Evolutionary conservation across 2,888 invertebrate species (phyloP).

Genomic region (Chrysomela aeneicollis): DNA sequence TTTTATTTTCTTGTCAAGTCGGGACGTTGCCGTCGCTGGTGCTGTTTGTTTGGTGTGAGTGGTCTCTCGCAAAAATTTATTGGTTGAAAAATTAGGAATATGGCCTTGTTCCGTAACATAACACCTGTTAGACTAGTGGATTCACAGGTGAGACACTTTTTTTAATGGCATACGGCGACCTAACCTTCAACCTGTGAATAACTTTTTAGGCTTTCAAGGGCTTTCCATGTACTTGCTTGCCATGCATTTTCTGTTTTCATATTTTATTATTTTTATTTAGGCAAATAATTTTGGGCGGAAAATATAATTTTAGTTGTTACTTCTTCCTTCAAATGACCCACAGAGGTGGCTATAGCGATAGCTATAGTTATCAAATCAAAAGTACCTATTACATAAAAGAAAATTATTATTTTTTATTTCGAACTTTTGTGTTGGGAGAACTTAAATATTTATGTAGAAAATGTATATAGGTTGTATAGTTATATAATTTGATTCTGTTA

Average conservation of each 20-base stretch:
- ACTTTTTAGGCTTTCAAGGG: not conserved
- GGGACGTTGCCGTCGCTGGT: slow-evolving; percentile 27
- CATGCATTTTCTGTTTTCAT: too few relatives aligned
- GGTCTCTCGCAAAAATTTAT: slow-evolving; percentile 24
- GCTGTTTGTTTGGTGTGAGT: slow-evolving; percentile 26
- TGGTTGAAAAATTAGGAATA: slow-evolving; percentile 55
- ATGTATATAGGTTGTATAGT: too few relatives aligned
- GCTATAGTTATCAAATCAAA: not conserved
- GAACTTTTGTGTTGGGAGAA: too few relatives aligned
- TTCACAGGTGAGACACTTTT: slow-evolving; percentile 65
- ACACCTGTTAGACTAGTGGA: slow-evolving; percentile 69
- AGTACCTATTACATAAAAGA: not conserved
- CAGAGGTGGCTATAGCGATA: too few relatives aligned
- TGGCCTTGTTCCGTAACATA: slow-evolving; percentile 72
- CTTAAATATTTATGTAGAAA: not conserved
- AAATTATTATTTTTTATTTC: not conserved
- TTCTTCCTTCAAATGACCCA: too few relatives aligned
- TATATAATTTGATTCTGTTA: too few relatives aligned
- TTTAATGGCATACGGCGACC: slow-evolving; percentile 9
- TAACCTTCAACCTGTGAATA: slow-evolving; percentile 12
- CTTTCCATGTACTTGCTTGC: not conserved
- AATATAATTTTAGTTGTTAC: not conserved
- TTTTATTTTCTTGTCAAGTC: slow-evolving; percentile 21
- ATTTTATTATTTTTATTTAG: too few relatives aligned
- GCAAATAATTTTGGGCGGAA: not conserved